phyloP scores from a whole-genome alignment of 2,113 vertebrate species.

The Lota lota region DNA sequence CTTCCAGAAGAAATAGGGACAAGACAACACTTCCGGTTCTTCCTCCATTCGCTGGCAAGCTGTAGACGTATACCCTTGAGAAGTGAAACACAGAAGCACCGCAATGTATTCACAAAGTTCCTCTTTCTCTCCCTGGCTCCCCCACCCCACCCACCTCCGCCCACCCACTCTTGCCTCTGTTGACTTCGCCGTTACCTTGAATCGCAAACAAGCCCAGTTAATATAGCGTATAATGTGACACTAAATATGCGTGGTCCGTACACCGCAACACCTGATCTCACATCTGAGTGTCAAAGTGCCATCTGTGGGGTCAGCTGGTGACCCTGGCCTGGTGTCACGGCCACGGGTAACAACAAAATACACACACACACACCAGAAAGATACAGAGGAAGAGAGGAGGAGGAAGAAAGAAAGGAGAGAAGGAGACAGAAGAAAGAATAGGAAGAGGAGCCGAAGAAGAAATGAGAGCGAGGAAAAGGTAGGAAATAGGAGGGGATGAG shows the following conservation, averaged over 20 bases:
- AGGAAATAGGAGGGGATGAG: constrained; percentile 28
- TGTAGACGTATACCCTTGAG: constrained; percentile 56
- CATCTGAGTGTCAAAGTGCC: constrained; percentile 73
- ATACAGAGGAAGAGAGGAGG: not conserved
- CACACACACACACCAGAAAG: too few species aligned
- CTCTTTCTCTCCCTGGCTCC: constrained; percentile 21
- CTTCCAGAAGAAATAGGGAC: constrained; percentile 19
- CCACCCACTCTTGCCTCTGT: constrained; percentile 37
- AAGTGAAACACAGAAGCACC: constrained; percentile 46
- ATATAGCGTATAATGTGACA: constrained; percentile 78
- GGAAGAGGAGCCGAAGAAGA: not conserved
- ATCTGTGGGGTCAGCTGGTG: constrained; percentile 72
- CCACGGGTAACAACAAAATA: not conserved
- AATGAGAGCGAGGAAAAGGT: not conserved
- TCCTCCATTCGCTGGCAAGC: constrained; percentile 26
- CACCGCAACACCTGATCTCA: constrained; percentile 71
- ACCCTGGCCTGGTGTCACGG: constrained; percentile 46
- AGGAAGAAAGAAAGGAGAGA: constrained; percentile 25
- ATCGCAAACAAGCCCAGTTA: constrained; percentile 66
- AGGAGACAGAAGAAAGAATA: not conserved
- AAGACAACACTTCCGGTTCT: constrained; percentile 48
- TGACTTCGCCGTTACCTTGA: constrained; percentile 75
- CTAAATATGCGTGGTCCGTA: constrained; percentile 71
- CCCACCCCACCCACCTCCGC: constrained; percentile 2
- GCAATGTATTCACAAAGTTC: constrained; percentile 63